Base-by-base conservation (phyloP, 2,888 invertebrate species). In the Andrena minutula region DNA sequence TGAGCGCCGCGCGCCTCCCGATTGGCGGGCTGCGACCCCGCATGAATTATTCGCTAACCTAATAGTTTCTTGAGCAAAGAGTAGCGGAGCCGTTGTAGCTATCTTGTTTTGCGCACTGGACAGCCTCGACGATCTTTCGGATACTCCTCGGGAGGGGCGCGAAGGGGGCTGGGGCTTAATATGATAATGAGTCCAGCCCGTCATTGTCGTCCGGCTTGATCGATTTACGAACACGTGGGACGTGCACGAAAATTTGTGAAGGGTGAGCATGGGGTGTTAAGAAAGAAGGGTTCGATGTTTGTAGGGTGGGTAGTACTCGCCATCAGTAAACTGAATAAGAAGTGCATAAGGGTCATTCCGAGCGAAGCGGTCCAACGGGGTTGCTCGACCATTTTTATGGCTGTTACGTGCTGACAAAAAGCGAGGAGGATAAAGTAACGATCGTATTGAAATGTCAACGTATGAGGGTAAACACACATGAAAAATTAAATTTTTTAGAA, bases 21-120 rank as follows among this genome's bases (percentile, higher is more conserved):
- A 86, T 88, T 87, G 88, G 86, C 81, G 84, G 86, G 84, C 81
- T 84, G 84, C 84, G 81, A 88, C 84, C 85, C 79, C 79, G 83
- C 86, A 90, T 89, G 88, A 89, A 89, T 89, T 89, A 90, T 90
- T 89, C 87, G 79, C 78, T 83, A 85, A 88, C 83, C 79, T 88
- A 88, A 90, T 90, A 88, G 89, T 86, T 89, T 89, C 84, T 88
- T 86, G 78, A 87, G 85, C 79, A 85, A 87, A 82, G 86, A 87
- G 75, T 85, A 77, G 76, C 79, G 77, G 85, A 82, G 41, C 85
- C 79, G 87, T 53, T 76, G 76, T 78, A 83, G 70, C 77, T 82
- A 51, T 66, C 66, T 79, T 79, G 76, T 85, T 82, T 72, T 75
- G 79, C 74, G 74, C 77, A 63, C 58, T 35, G 71, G 7, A 49